Conservation (phyloP, 2,888 invertebrate genomes). For the Acrocyrtus sp. region DNA sequence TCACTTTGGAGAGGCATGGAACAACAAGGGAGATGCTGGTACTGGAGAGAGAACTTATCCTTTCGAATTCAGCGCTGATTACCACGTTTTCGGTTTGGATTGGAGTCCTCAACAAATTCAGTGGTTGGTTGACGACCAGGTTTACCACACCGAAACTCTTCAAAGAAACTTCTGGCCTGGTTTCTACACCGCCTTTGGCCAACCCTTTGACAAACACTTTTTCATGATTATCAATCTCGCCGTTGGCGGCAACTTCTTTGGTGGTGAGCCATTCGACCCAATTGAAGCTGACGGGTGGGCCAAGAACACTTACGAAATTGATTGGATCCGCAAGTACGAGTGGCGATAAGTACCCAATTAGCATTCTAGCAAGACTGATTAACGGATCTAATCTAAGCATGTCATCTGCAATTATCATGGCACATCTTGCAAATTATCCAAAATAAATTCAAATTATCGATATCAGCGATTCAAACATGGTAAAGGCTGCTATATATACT, state of each 20-base stretch:
- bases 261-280: slow-evolving; percentile 48
- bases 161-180: slow-evolving; percentile 45
- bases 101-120: slow-evolving; percentile 45
- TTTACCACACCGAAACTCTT: slow-evolving; percentile 40
- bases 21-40: slow-evolving; percentile 42
- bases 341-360: slow-evolving; percentile 39
- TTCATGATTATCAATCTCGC: slow-evolving; percentile 57
- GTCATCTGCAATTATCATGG: too few relatives aligned
- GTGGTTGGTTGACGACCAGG: slow-evolving; percentile 54
- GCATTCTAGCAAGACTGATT: slow-evolving; percentile 11
- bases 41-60: slow-evolving; percentile 31
- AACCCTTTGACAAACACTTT: slow-evolving; percentile 55
- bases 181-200: slow-evolving; percentile 44
- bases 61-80: slow-evolving; percentile 52
- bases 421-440: not conserved
- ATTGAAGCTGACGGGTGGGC: slow-evolving; percentile 52
- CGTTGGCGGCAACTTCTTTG: slow-evolving; percentile 58
- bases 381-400: too few relatives aligned
- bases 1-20: slow-evolving; percentile 53
- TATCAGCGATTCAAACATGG: not conserved
- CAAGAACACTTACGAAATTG: slow-evolving; percentile 54
- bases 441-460: not conserved
- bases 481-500: not conserved
- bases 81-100: slow-evolving; percentile 49
- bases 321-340: slow-evolving; percentile 46